These are phyloP conservation scores for Cliona cf. orientalis DNA, from an alignment of 37 sponge, comb jelly and placozoan species.

Conservation along the genomic window DNA sequence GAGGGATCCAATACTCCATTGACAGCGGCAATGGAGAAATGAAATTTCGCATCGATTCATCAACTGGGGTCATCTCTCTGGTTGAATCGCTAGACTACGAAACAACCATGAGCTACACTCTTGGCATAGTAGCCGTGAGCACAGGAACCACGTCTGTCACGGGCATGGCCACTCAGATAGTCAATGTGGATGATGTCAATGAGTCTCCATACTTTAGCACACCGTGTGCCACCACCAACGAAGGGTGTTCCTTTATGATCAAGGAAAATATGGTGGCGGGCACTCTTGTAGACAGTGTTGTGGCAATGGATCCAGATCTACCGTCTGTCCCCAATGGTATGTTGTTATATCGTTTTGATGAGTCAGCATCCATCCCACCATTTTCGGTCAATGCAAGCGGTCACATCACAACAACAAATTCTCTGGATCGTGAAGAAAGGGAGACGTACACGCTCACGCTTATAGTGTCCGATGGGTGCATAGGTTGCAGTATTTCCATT, in stretches of 20 bases:
- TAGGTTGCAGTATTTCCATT: slow-evolving; percentile 8
- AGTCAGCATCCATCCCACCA: neutral
- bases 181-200: slow-evolving; percentile 19
- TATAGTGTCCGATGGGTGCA: slow-evolving; percentile 44
- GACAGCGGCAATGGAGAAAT: slow-evolving; percentile 23
- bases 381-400: slow-evolving; percentile 40
- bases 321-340: slow-evolving; percentile 50
- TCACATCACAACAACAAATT: slow-evolving; percentile 1
- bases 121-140: slow-evolving; percentile 23
- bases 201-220: slow-evolving; percentile 46
- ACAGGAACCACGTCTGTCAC: neutral
- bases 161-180: neutral
- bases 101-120: slow-evolving; percentile 19
- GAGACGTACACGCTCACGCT: slow-evolving; percentile 17
- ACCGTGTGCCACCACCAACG: slow-evolving; percentile 27
- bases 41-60: slow-evolving; percentile 42
- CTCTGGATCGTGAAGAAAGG: slow-evolving; percentile 23
- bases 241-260: slow-evolving; percentile 28
- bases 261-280: slow-evolving; percentile 19
- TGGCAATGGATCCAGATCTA: slow-evolving; percentile 64
- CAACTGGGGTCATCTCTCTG: slow-evolving; percentile 47
- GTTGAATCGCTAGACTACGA: slow-evolving; percentile 28
- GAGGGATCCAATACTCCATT: slow-evolving; percentile 54
- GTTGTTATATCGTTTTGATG: slow-evolving; percentile 28
- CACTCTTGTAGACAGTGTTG: slow-evolving; percentile 22